Evolutionary conservation across 2,113 vertebrate species (phyloP).

Genomic region (Nematolebias whitei): DNA sequence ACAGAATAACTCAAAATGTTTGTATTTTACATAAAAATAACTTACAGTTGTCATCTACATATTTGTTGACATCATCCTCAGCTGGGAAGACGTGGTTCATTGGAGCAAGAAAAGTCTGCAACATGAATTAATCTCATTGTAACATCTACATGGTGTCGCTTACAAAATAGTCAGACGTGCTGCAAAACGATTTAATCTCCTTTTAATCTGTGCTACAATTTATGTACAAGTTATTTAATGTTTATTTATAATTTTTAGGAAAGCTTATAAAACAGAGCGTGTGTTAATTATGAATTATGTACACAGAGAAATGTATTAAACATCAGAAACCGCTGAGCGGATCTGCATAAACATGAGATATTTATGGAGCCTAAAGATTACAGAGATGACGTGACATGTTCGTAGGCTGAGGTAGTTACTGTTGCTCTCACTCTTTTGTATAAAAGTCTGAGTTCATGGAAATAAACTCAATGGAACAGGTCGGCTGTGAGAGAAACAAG

Average conservation of each 20-base stretch:
- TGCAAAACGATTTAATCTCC: too few species aligned
- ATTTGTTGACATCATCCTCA: constrained; percentile 95
- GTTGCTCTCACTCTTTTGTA: constrained; percentile 65
- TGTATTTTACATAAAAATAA: neutral
- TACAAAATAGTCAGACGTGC: too few species aligned
- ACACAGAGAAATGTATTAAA: constrained; percentile 1
- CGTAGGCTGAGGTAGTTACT: constrained; percentile 53
- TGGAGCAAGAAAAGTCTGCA: constrained; percentile 90
- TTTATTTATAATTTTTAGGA: constrained; percentile 3
- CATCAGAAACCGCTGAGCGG: constrained; percentile 26
- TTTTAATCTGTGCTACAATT: neutral
- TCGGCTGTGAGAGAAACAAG: constrained; percentile 73
- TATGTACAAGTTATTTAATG: neutral
- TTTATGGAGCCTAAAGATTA: constrained; percentile 54
- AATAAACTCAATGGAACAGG: constrained; percentile 74
- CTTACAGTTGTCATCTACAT: constrained; percentile 98
- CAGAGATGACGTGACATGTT: constrained; percentile 40
- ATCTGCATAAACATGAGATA: constrained; percentile 45
- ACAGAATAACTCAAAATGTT: neutral
- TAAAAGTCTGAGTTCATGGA: constrained; percentile 70
- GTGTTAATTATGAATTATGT: constrained; percentile 13
- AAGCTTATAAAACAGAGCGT: constrained; percentile 27
- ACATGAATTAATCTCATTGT: constrained; percentile 9
- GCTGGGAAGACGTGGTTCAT: constrained; percentile 97
- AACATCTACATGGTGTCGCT: constrained; percentile 20